Evolutionary conservation across 92 coral and sea anemone species (phyloP).

Genomic region (Phenganax marumi): DNA sequence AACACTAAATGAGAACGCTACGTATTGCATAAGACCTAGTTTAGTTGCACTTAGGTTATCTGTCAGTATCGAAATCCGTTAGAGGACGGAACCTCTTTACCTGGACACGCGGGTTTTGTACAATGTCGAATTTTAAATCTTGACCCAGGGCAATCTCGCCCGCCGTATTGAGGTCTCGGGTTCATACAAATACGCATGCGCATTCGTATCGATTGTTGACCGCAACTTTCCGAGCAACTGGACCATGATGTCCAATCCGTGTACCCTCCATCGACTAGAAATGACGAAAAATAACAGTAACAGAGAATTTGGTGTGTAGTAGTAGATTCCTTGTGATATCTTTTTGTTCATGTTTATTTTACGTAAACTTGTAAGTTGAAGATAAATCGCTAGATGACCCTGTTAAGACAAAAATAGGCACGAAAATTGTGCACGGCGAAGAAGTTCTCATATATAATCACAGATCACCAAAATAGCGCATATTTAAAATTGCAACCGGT

Average conservation of each 20-base stretch:
- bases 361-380: too few relatives aligned
- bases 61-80: too few relatives aligned
- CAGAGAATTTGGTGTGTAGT: background rate
- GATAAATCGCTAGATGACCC: too few relatives aligned
- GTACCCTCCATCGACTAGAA: conserved; percentile 37
- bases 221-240: conserved; percentile 67
- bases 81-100: background rate
- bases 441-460: too few relatives aligned
- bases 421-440: too few relatives aligned
- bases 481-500: too few relatives aligned
- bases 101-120: conserved; percentile 5
- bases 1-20: background rate
- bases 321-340: background rate
- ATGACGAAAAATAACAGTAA: background rate
- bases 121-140: conserved; percentile 38
- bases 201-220: conserved; percentile 54
- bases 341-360: too few relatives aligned
- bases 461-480: too few relatives aligned
- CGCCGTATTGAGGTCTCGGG: conserved; percentile 61
- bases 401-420: too few relatives aligned
- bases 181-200: conserved; percentile 62
- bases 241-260: conserved; percentile 44
- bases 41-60: too few relatives aligned
- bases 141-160: conserved; percentile 51
- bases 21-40: background rate